Percentiles rank a stretch among this genome's conserved stretches.
Evolutionary conservation across 2,888 invertebrate genomes (phyloP).

Genomic region (Stenolophus ochropezus): DNA sequence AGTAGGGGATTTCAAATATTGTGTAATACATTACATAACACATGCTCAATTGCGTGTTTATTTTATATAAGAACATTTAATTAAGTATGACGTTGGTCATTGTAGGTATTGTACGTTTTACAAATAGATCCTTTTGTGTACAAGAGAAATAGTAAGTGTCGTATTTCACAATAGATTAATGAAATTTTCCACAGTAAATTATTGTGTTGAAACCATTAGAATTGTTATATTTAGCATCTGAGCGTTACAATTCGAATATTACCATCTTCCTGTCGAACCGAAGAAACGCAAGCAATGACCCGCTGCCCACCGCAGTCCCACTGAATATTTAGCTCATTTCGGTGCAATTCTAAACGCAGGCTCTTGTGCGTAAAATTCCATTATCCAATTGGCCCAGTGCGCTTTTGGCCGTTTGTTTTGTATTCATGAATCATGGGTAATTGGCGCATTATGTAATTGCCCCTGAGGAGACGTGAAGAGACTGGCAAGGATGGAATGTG

Average conservation of each 20-base stretch:
- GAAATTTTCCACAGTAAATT: neutral
- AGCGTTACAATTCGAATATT: neutral
- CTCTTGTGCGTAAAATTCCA: constrained; percentile 39
- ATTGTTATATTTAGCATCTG: neutral
- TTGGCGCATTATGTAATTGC: constrained; percentile 55
- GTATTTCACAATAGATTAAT: neutral
- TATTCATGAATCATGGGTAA: constrained; percentile 58
- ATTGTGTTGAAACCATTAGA: neutral
- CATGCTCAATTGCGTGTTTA: too few relatives aligned
- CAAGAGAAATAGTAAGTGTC: neutral
- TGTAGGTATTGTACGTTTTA: too few relatives aligned
- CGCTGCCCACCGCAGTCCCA: neutral
- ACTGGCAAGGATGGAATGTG: constrained; percentile 53
- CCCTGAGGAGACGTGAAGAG: constrained; percentile 10
- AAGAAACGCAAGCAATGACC: constrained; percentile 19
- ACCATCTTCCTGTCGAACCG: constrained; percentile 11
- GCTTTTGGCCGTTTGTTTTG: constrained; percentile 56
- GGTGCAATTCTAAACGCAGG: constrained; percentile 27
- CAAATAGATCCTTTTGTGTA: neutral
- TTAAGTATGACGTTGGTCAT: too few relatives aligned
- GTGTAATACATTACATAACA: too few relatives aligned
- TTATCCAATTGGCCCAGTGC: constrained; percentile 51
- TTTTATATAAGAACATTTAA: too few relatives aligned
- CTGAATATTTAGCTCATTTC: constrained; percentile 27
- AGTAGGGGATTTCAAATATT: too few relatives aligned